Percentiles rank a stretch among this genome's conserved stretches.
Evolutionary conservation across 2,888 invertebrate species (phyloP).

Genomic region (Lordiphosa fenestrarum): DNA sequence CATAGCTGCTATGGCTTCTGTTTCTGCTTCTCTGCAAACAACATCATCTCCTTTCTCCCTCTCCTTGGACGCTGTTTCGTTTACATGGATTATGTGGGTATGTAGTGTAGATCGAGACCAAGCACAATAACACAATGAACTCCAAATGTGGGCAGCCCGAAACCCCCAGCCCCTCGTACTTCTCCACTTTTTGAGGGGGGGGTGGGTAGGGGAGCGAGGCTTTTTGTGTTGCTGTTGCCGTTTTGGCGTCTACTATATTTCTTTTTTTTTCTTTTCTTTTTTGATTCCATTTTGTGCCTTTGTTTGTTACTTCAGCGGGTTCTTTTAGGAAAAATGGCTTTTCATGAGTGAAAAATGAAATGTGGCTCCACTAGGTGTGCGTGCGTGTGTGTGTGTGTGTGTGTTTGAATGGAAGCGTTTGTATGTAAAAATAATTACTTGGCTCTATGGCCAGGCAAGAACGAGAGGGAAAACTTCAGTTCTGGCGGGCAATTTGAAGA

Average conservation of each 20-base stretch:
- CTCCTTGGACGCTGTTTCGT: conserved; percentile 24
- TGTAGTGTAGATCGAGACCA: conserved; percentile 68
- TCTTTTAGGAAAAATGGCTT: conserved; percentile 57
- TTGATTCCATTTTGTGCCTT: conserved; percentile 38
- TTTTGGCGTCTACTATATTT: conserved; percentile 52
- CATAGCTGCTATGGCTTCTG: conserved; percentile 60
- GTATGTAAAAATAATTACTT: conserved; percentile 9
- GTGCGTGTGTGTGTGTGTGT: conserved; percentile 26
- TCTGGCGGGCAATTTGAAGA: background rate
- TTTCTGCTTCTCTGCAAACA: conserved; percentile 15
- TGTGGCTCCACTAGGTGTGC: conserved; percentile 37
- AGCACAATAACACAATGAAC: conserved; percentile 77
- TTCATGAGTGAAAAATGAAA: conserved; percentile 57
- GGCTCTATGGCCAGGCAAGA: too few species aligned
- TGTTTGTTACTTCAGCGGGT: conserved; percentile 56
- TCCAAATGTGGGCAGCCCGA: conserved; percentile 64
- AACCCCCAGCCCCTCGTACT: too few species aligned
- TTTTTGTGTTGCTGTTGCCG: conserved; percentile 45
- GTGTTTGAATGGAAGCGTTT: conserved; percentile 13
- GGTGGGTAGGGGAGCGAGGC: conserved; percentile 11
- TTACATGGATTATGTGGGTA: conserved; percentile 73
- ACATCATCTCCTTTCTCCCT: conserved; percentile 6
- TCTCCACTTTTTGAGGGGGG: background rate
- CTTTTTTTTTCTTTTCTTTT: conserved; percentile 28
- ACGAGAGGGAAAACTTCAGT: background rate